Conservation (phyloP, 1,140 invertebrate species). For the Anoplolepis gracilipes region DNA sequence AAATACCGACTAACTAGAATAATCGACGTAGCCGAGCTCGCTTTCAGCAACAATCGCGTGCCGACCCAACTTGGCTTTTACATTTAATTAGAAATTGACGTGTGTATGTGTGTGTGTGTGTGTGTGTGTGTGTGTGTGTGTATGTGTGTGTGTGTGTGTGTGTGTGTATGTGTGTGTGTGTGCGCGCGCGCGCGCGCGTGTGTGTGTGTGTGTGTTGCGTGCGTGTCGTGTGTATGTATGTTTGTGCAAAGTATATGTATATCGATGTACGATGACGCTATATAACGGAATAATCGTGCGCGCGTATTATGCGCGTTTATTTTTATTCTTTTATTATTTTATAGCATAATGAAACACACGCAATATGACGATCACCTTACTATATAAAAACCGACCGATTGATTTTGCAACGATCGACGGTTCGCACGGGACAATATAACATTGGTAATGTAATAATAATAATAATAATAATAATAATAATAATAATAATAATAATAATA, state of each 20-base stretch:
- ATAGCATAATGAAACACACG: slow-evolving; percentile 51
- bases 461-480: slow-evolving; percentile 54
- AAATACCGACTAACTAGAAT: slow-evolving; percentile 26
- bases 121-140: no score
- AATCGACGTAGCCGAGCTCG: slow-evolving; percentile 24
- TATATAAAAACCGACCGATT: slow-evolving; percentile 17
- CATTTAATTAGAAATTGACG: slow-evolving; percentile 72
- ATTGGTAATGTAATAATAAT: slow-evolving; percentile 57
- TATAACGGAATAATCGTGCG: slow-evolving; percentile 54
- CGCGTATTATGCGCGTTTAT: slow-evolving; percentile 18
- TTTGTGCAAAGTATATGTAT: slow-evolving; percentile 74
- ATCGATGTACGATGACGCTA: slow-evolving; percentile 62
- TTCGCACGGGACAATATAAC: slow-evolving; percentile 30
- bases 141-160: no score
- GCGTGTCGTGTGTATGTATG: no score
- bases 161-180: no score
- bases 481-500: slow-evolving; percentile 37
- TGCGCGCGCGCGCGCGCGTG: no score
- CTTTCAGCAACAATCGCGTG: slow-evolving; percentile 13
- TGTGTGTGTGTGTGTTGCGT: no score
- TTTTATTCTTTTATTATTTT: slow-evolving; percentile 48
- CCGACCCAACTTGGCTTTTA: slow-evolving; percentile 19
- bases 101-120: no score
- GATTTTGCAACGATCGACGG: not conserved
- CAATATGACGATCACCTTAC: slow-evolving; percentile 46